phyloP scores from a whole-genome alignment of 2,113 vertebrate genomes.

The Ginglymostoma cirratum region DNA sequence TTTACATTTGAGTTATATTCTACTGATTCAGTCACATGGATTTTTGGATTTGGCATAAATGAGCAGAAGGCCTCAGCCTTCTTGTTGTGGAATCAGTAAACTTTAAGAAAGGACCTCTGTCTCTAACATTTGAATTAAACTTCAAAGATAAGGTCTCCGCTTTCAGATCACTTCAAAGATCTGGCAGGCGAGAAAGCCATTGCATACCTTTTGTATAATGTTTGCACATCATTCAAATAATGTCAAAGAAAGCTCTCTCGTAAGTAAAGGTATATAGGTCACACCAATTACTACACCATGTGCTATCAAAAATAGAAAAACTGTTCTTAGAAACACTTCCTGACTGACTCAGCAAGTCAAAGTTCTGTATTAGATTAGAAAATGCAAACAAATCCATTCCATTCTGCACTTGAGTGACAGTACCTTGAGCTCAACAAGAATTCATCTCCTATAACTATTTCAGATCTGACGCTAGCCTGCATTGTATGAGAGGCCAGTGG shows the following conservation, averaged over 20 bases:
- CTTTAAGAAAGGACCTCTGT: background rate
- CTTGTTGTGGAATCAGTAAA: background rate
- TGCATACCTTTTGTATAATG: background rate
- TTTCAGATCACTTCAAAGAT: background rate
- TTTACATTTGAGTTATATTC: background rate
- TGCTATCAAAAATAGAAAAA: background rate
- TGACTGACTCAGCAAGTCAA: slow-evolving; percentile 18
- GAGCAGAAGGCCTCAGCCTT: too few species aligned
- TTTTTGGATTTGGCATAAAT: background rate
- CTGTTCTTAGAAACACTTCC: background rate
- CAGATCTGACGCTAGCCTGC: background rate
- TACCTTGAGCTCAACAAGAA: background rate
- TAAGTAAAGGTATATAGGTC: slow-evolving; percentile 8
- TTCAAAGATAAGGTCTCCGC: background rate
- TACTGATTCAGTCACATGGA: background rate
- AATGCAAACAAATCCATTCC: background rate
- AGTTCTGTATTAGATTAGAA: slow-evolving; percentile 19
- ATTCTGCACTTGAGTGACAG: background rate
- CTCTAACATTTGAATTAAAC: background rate
- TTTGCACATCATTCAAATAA: background rate
- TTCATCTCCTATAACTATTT: slow-evolving; percentile 13
- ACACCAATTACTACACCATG: background rate
- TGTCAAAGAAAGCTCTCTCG: background rate
- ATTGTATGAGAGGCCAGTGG: background rate
- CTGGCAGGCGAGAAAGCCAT: background rate